These are phyloP conservation scores for Eilema caniola DNA, from an alignment of 2,888 invertebrate species.

Conservation along the genomic window DNA sequence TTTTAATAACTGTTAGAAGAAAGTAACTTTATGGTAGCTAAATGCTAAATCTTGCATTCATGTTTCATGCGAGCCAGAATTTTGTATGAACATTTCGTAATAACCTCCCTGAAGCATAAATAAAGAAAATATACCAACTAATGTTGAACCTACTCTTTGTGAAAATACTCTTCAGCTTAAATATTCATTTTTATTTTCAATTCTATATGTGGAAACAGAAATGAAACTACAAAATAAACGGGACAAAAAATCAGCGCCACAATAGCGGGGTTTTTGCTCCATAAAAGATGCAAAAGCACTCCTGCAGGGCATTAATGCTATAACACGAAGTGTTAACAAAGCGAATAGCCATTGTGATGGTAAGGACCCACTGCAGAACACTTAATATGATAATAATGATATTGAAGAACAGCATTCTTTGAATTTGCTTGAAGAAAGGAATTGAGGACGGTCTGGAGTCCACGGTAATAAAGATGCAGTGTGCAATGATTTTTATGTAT, in stretches of 20 bases:
- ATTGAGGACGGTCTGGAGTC: not conserved
- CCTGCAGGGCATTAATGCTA: slow-evolving; percentile 44
- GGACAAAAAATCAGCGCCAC: not conserved
- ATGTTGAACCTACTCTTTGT: not conserved
- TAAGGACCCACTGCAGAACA: slow-evolving; percentile 30
- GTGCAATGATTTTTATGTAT: no score
- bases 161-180: not conserved
- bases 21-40: no score
- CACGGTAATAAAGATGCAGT: not conserved
- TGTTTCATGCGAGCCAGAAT: no score
- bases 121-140: not conserved
- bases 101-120: not conserved
- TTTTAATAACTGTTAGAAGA: no score
- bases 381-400: slow-evolving; percentile 40
- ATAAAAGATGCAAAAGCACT: slow-evolving; percentile 18
- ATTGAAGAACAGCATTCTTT: slow-evolving; percentile 9
- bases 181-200: not conserved
- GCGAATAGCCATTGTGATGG: slow-evolving; percentile 44
- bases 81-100: no score
- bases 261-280: not conserved
- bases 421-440: not conserved
- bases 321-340: slow-evolving; percentile 47
- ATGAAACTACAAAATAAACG: not conserved
- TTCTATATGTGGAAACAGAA: not conserved
- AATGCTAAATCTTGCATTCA: no score